Percentiles rank a stretch among this genome's conserved stretches.
These are phyloP conservation scores for Platanista minor DNA, from an alignment of 2,113 vertebrate species.

Conservation along the genomic window DNA sequence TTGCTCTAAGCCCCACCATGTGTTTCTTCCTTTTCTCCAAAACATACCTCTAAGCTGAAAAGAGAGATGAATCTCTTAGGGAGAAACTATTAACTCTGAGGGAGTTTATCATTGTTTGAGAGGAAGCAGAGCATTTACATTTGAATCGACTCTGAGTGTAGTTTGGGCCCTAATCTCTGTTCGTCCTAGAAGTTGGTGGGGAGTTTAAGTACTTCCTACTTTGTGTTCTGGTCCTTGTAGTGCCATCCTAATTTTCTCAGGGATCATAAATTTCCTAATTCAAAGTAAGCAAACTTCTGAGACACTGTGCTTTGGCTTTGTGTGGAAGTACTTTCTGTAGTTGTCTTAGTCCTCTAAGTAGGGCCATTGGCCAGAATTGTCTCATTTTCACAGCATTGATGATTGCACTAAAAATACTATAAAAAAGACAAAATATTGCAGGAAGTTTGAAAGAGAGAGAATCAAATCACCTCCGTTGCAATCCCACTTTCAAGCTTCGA, in stretches of 20 bases:
- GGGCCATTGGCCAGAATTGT: not conserved
- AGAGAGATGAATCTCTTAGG: constrained; percentile 93
- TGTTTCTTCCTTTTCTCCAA: constrained; percentile 85
- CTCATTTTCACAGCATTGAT: not conserved
- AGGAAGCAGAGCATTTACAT: constrained; percentile 94
- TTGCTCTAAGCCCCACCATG: constrained; percentile 88
- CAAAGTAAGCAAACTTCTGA: constrained; percentile 73
- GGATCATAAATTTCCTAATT: constrained; percentile 78
- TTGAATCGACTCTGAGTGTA: constrained; percentile 90
- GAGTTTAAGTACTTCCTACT: constrained; percentile 90
- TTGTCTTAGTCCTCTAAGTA: not conserved
- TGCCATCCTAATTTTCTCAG: constrained; percentile 70
- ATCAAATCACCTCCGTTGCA: not conserved
- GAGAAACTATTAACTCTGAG: constrained; percentile 97
- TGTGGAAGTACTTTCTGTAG: not conserved
- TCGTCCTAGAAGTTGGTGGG: constrained; percentile 87
- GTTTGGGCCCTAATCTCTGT: constrained; percentile 91
- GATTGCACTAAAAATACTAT: not conserved
- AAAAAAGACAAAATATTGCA: not conserved
- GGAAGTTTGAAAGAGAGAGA: constrained; percentile 31
- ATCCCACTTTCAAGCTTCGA: not conserved
- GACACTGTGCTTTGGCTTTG: not conserved
- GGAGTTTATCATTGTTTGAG: constrained; percentile 98
- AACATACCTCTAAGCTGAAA: constrained; percentile 90
- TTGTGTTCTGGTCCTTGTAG: constrained; percentile 79